Evolutionary conservation across 2,888 invertebrate genomes (phyloP).

Genomic region (Hedya salicella): DNA sequence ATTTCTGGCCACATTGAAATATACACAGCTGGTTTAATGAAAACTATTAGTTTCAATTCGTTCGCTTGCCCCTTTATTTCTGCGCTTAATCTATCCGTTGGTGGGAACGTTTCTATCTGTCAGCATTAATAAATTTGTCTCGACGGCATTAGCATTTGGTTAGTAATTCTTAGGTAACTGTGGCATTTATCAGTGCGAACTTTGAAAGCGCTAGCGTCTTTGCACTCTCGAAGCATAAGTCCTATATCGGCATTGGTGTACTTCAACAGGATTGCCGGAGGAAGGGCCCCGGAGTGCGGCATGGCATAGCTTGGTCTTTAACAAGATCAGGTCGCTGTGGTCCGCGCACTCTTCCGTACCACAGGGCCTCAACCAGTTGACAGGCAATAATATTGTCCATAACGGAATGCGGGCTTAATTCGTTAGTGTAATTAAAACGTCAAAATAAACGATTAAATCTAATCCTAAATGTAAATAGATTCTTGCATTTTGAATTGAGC

Average conservation of each 20-base stretch:
- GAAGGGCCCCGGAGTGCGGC: conserved; percentile 79
- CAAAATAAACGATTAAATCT: conserved; percentile 33
- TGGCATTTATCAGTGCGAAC: conserved; percentile 32
- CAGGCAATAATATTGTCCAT: conserved; percentile 79
- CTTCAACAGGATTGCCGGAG: conserved; percentile 76
- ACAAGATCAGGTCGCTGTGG: conserved; percentile 96
- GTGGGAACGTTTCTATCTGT: conserved; percentile 67
- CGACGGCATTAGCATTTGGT: conserved; percentile 48
- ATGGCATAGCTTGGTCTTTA: conserved; percentile 92
- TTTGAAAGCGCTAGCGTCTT: conserved; percentile 26
- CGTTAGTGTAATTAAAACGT: conserved; percentile 63
- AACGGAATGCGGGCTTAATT: conserved; percentile 36
- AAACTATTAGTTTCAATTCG: conserved; percentile 72
- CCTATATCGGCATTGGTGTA: conserved; percentile 40
- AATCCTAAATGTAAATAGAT: conserved; percentile 39
- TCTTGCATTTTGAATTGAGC: conserved; percentile 57
- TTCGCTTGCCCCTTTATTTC: conserved; percentile 64
- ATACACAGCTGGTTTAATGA: conserved; percentile 73
- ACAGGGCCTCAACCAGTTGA: conserved; percentile 92
- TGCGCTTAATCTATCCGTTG: conserved; percentile 60
- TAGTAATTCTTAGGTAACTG: conserved; percentile 35
- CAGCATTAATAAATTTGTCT: conserved; percentile 62
- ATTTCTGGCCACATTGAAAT: conserved; percentile 71
- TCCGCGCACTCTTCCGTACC: conserved; percentile 90
- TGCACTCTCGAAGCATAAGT: conserved; percentile 15